Evolutionary conservation across 64 coral and sea anemone genomes (phyloP).

Genomic region (Pachyseris speciosa): DNA sequence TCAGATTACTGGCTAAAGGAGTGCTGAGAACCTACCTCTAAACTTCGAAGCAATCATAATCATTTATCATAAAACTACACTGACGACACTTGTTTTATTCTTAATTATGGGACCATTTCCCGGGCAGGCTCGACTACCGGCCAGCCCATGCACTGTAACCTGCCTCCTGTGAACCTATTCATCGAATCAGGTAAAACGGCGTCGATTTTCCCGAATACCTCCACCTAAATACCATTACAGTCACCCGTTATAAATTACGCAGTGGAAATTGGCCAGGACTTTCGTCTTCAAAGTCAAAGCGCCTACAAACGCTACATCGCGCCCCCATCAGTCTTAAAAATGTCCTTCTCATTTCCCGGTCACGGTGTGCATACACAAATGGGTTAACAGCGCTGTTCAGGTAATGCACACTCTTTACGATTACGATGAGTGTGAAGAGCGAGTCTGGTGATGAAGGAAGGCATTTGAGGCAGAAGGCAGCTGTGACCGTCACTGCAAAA

Average conservation of each 20-base stretch:
- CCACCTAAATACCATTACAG: too few species aligned
- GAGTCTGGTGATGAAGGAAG: conserved; percentile 23
- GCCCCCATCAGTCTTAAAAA: not conserved
- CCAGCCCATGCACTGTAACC: too few species aligned
- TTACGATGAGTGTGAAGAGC: conserved; percentile 15
- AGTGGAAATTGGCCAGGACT: not conserved
- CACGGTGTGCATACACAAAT: conserved; percentile 52
- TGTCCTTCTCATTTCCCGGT: conserved; percentile 65
- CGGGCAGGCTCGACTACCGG: too few species aligned
- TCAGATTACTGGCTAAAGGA: too few species aligned
- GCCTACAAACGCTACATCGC: not conserved
- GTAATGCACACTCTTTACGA: conserved; percentile 72
- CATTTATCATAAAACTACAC: too few species aligned
- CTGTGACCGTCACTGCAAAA: conserved; percentile 43
- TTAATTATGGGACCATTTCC: too few species aligned
- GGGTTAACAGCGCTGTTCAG: conserved; percentile 61
- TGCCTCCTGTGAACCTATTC: too few species aligned
- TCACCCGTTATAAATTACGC: not conserved
- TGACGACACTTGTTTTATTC: too few species aligned
- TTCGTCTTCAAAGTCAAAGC: not conserved
- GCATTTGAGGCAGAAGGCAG: conserved; percentile 26
- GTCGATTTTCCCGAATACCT: too few species aligned
- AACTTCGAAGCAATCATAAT: too few species aligned
- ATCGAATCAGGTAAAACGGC: too few species aligned
- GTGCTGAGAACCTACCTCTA: too few species aligned